Conservation (phyloP, 1,140 invertebrate genomes). For the Cryptotermes secundus region DNA sequence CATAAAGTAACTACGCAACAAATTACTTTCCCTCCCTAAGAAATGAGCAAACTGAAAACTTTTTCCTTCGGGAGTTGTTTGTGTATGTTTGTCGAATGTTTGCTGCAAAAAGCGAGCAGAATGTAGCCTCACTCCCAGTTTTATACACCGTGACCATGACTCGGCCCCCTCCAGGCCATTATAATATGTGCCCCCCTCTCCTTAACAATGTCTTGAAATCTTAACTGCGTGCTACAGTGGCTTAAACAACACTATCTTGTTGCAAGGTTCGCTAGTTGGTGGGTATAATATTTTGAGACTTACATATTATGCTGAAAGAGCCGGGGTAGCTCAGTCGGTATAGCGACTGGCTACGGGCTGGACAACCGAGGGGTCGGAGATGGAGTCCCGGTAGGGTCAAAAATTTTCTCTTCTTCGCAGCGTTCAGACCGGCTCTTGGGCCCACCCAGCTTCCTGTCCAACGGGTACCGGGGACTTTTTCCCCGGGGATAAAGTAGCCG, state of each 20-base stretch:
- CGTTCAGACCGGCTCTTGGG: too few species aligned
- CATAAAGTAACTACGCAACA: background rate
- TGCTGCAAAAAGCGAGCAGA: background rate
- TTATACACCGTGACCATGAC: background rate
- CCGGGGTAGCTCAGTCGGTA: too few species aligned
- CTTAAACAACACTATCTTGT: background rate
- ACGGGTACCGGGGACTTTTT: too few species aligned
- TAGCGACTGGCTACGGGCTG: too few species aligned
- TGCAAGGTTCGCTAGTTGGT: too few species aligned
- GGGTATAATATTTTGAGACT: too few species aligned
- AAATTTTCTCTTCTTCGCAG: too few species aligned
- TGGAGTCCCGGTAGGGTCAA: too few species aligned
- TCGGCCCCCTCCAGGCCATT: background rate
- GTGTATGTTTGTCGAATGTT: background rate
- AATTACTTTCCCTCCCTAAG: background rate
- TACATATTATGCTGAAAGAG: too few species aligned
- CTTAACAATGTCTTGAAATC: background rate
- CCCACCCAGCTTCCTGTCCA: too few species aligned
- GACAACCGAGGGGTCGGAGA: too few species aligned
- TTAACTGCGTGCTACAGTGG: background rate
- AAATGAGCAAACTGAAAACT: background rate
- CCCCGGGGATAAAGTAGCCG: too few species aligned
- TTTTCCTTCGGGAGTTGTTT: background rate
- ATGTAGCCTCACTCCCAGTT: background rate
- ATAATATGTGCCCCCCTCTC: constrained; percentile 3